Conservation (phyloP, 1,140 invertebrate species). For the Drosophila yakuba region DNA sequence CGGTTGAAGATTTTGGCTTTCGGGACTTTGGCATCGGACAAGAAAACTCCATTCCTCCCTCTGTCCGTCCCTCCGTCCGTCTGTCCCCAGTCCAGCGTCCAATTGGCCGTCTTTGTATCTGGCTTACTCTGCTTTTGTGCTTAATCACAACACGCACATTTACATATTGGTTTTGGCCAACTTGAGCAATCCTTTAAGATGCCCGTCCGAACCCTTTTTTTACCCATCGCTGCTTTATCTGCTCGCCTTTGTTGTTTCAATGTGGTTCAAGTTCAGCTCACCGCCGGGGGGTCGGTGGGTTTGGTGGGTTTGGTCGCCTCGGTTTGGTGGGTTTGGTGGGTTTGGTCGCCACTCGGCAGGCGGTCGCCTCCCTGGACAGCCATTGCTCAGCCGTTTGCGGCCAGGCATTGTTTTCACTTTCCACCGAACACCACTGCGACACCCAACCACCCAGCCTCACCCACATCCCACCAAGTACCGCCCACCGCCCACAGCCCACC, state of each 20-base stretch:
- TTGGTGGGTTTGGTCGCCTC: neutral
- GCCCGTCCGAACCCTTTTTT: conserved; percentile 66
- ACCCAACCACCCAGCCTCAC: neutral
- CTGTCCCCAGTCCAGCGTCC: conserved; percentile 1
- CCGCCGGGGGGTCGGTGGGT: conserved; percentile 15
- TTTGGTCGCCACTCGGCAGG: conserved; percentile 20
- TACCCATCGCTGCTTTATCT: conserved; percentile 64
- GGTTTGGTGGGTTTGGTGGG: conserved; percentile 7
- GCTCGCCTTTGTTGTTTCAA: conserved; percentile 41
- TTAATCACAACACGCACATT: conserved; percentile 83
- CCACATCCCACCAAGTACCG: neutral
- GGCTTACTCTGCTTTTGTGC: conserved; percentile 67
- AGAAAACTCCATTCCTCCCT: conserved; percentile 1
- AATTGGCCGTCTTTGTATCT: conserved; percentile 41
- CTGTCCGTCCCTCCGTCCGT: conserved; percentile 11
- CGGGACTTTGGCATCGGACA: conserved; percentile 13
- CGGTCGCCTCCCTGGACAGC: conserved; percentile 62
- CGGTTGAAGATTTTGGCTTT: conserved; percentile 50
- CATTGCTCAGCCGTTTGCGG: conserved; percentile 67
- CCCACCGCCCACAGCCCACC: neutral
- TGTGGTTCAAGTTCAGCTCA: conserved; percentile 67
- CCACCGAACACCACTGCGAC: conserved; percentile 6
- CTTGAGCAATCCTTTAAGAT: conserved; percentile 82
- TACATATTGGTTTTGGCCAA: conserved; percentile 83
- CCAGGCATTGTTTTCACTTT: conserved; percentile 79